Base-by-base conservation (phyloP, 2,888 invertebrate species). In the Opisthograptis luteolata region DNA sequence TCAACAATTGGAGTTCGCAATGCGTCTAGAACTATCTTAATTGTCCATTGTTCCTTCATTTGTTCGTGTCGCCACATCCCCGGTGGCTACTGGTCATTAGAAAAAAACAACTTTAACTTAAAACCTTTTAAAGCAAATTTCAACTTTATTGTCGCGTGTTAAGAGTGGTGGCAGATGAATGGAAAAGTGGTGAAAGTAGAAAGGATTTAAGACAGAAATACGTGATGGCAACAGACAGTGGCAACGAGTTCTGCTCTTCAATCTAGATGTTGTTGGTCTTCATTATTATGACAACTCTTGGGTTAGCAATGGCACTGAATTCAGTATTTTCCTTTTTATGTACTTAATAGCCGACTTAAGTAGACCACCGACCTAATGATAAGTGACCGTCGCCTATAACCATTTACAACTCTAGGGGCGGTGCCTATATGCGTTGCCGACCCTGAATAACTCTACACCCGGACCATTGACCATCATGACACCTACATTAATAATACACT, bases 41-140 rank as follows among this genome's bases (percentile, higher is more conserved):
- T 77, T 75, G 71, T 63, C 69, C 70, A 75, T 75, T 73, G 74
- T 75, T 61, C 69, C 64, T 66, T 73, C 74, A 79, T 76, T 76
- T 71, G 77, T 77, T 69, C 70, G 63, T 62, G 76, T 75, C 74
- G 65, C 70, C 67, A 62, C 64, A 61, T 60, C 62, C 64, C 58
- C 65, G 71, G 43, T 62, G 53, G 55, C 64, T 60, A 49, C 60
- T 62, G 64, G 67, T 65, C 69, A 66, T 69, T 72, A 67, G 57
- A 42, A 54, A 49, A 45, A 31, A 50, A 59, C 55, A 55, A 53
- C 5, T 37, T 47, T 31, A 4, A 27, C 28, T 8, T 30, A 35
- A 34, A n/a, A 4, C 5, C 1, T 2, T 6, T 7, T 12, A 28
- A 43, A 8, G 15, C 24, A 22, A 58, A 28, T 45, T 27, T 52